Base-by-base conservation (phyloP, 2,797 vertebrate genomes). In the Pampus argenteus region DNA sequence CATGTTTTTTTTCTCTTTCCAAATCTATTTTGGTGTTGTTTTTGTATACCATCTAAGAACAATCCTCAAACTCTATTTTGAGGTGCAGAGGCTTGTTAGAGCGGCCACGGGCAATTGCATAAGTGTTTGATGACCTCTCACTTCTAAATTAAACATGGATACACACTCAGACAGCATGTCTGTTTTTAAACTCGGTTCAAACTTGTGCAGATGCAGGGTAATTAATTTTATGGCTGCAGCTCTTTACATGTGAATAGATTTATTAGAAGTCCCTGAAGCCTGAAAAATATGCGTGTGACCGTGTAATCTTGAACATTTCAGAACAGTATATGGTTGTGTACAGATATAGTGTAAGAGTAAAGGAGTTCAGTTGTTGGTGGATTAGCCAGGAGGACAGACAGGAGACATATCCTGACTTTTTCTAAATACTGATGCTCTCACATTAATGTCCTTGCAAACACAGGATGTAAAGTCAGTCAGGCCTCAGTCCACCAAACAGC, bases 11-110 rank as follows among this genome's bases (percentile, higher is more conserved):
- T 29, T 22, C 51, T 61, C 52, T 63, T 71, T 71, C 54, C 29
- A 68, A 36, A 63, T 92, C 90, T 92, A 90, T 92, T 93, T 90
- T 36, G 22, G 88, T 84, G 89, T 86, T 93, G 89, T 93, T 94
- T 92, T 91, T 81, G 74, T 87, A 29, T 81, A 65, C 74, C 74
- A 89, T 76, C 76, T 81, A 82, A 86, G 86, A 93, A 93, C 90
- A 93, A 90, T 92, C 85, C 78, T 59, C 59, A 13, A 14, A 66
- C 61, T 86, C 91, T 93, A 92, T 94, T 95, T 92, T 61, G 59
- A 83, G 86, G 71, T 14, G 55, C 20, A 18, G 77, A 57, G 67
- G 67, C 87, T 89, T 69, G 74, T 86, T 83, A 82, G 73, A 75
- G 87, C 47, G 50, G 40, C 79, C 87, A 87, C 83, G 85, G 59